Evolutionary conservation across 2,797 vertebrate species (phyloP).

Genomic region (Aplochiton taeniatus): DNA sequence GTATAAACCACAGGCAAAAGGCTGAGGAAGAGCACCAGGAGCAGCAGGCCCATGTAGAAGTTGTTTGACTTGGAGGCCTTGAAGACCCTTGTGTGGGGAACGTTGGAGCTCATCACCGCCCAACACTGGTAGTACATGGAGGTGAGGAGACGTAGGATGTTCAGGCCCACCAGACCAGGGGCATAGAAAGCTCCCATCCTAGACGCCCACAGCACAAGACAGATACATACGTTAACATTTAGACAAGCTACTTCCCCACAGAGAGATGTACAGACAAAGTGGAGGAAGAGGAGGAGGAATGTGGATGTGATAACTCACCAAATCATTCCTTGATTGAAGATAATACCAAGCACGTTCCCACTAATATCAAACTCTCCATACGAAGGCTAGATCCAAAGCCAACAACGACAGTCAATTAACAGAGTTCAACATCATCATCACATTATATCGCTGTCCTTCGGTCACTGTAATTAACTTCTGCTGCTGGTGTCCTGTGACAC

Average conservation of each 20-base stretch:
- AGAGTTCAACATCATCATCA: too few species aligned
- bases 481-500: constrained; percentile 57
- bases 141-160: constrained; percentile 88
- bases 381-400: constrained; percentile 81
- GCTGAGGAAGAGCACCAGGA: constrained; percentile 95
- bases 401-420: constrained; percentile 16
- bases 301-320: constrained; percentile 76
- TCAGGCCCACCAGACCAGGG: constrained; percentile 92
- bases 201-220: neutral
- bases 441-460: too few species aligned
- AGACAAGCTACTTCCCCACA: neutral
- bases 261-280: neutral
- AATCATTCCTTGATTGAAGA: constrained; percentile 99
- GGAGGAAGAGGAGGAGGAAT: neutral
- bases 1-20: constrained; percentile 94
- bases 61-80: constrained; percentile 96
- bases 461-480: constrained; percentile 72
- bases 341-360: constrained; percentile 90
- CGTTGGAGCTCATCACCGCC: constrained; percentile 97
- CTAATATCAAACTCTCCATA: constrained; percentile 97
- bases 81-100: constrained; percentile 93
- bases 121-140: constrained; percentile 99
- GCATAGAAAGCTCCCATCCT: constrained; percentile 99
- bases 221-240: neutral
- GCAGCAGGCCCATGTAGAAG: constrained; percentile 96